Evolutionary conservation across 2,797 vertebrate species (phyloP), one percentile per base, ranked within the genome.

Genomic region (Eospalax fontanierii): DNA sequence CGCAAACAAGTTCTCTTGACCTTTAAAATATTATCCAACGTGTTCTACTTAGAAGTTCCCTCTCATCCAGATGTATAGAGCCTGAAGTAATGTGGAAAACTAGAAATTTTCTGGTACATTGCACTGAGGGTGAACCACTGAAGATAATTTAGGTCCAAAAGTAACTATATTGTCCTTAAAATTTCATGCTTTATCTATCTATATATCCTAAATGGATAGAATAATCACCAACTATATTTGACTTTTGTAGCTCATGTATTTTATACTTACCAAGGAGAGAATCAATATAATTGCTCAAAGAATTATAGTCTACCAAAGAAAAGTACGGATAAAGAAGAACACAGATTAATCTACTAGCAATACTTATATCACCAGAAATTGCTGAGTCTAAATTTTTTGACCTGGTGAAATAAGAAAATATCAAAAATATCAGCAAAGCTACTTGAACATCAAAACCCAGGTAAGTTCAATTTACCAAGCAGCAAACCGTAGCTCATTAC

Each of bases 41-140:
- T 18, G 82, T 65, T 83, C 61, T 90, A 26, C 80, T 95, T 87
- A 93, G 94, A 93, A 93, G 43, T 73, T 76, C 68, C 4, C 10
- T 33, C 70, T 86, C 90, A 63, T 80, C 28, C 71, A 94, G 54
- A 93, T 86, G 88, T 93, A 75, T 57, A 90, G 68, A 88, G 57
- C 68, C 35, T 43, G 30, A 87, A 95, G 40, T 84, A 93, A 94
- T 87, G 79, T 88, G 76, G 80, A 90, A 95, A 97, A 90, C 61
- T 82, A 28, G 75, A 30, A 89, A 87, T 91, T 94, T 94, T 90
- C 79, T 90, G 75, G 66, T 87, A 43, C 82, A 96, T 90, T 88
- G 80, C 94, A 78, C 65, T 93, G 74, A 92, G 54, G 28, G 28
- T n/a, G 57, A 68, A 81, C 61, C 71, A 87, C 33, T 73, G 59